Evolutionary conservation across 2,888 invertebrate genomes (phyloP).

Genomic region (Operophtera brumata): DNA sequence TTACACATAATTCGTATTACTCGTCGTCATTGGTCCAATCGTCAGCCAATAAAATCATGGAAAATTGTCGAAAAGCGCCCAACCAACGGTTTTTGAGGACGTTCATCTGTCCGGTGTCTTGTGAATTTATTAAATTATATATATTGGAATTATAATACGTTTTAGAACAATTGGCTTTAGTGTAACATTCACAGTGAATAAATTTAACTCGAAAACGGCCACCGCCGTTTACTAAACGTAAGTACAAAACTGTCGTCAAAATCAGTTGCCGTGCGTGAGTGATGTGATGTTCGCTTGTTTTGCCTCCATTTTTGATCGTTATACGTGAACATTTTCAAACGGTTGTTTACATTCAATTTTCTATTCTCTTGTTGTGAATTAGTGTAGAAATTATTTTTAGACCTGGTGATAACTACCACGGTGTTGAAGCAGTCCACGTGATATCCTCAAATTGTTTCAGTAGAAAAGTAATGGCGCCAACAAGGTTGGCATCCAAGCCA

Average conservation of each 20-base stretch:
- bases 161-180: slow-evolving; percentile 41
- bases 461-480: slow-evolving; percentile 82
- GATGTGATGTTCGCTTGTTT: slow-evolving; percentile 77
- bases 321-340: slow-evolving; percentile 51
- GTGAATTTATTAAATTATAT: slow-evolving; percentile 55
- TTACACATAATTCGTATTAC: slow-evolving; percentile 23
- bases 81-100: slow-evolving; percentile 73
- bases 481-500: slow-evolving; percentile 78
- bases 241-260: slow-evolving; percentile 52
- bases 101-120: slow-evolving; percentile 66
- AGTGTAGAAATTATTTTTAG: slow-evolving; percentile 11
- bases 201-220: slow-evolving; percentile 57
- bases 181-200: slow-evolving; percentile 49
- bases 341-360: slow-evolving; percentile 49
- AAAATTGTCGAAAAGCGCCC: slow-evolving; percentile 49
- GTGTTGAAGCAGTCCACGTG: slow-evolving; percentile 50
- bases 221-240: slow-evolving; percentile 56
- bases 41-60: slow-evolving; percentile 51
- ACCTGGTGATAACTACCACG: slow-evolving; percentile 29
- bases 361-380: slow-evolving; percentile 24
- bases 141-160: slow-evolving; percentile 51
- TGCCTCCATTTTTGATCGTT: slow-evolving; percentile 77
- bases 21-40: slow-evolving; percentile 50
- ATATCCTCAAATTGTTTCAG: slow-evolving; percentile 54
- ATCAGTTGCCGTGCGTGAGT: slow-evolving; percentile 53